Evolutionary conservation across 2,113 vertebrate genomes (phyloP), one percentile per base, ranked within the genome.

Genomic region (Malurus melanocephalus): DNA sequence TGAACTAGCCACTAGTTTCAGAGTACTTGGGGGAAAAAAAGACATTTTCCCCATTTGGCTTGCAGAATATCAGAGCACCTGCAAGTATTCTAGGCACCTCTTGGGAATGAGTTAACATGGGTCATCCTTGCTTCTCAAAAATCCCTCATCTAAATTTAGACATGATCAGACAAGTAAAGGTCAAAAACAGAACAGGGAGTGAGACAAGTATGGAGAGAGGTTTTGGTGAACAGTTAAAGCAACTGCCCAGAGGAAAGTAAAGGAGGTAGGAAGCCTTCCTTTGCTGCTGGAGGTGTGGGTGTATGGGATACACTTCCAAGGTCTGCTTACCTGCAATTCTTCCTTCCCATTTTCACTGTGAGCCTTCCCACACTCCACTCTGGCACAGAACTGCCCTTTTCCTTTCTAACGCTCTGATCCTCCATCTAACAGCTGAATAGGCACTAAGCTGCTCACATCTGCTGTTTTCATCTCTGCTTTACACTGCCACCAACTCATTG

Each of bases 141-240:
- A 74, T 60, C 38, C 80, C 60, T 85, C 68, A 56, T 64, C 94
- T 95, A 91, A 96, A 92, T 89, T 92, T 94, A 91, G 87, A 64
- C 7, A 6, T 15, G 15, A 89, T 85, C 82, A 67, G 56, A 55
- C 30, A 92, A 65, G 53, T 55, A 61, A 53, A 92, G 79, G 75
- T 92, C 71, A 90, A 23, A 79, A 59, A 2, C 23, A 69, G 45
- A 76, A 35, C 35, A 73, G 62, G n/a, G 86, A 56, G 33, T 2
- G 28, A 95, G 59, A 79, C 11, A 55, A 88, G n/a, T 4, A 40
- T 2, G 28, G 28, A 69, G 43, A 38, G 48, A 43, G 27, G 79
- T 59, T 85, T 60, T 76, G 17, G 40, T 62, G n/a, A 87, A 14
- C 16, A 82, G 64, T 38, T 65, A 68, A 76, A 2, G 6, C 59